phyloP scores from a whole-genome alignment of 2,113 vertebrate species.

The Callipepla californica region DNA sequence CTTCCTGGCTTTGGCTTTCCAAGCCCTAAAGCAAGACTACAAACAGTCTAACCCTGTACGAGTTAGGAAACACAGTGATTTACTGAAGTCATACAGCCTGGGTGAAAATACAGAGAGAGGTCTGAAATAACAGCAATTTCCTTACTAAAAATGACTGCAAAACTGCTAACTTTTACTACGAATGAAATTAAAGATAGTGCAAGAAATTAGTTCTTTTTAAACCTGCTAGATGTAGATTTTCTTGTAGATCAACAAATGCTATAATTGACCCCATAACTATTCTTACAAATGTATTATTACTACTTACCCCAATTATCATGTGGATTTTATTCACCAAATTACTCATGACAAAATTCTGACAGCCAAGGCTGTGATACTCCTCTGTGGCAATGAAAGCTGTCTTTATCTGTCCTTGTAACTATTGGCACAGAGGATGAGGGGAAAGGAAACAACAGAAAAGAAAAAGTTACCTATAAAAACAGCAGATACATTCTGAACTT shows the following conservation, averaged over 20 bases:
- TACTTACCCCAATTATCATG: slow-evolving; percentile 88
- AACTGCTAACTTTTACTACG: neutral
- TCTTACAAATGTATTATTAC: fast-evolving
- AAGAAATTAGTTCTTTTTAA: neutral
- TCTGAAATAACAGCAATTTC: neutral
- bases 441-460: neutral
- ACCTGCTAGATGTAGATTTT: neutral
- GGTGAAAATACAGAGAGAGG: neutral
- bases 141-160: neutral
- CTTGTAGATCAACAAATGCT: neutral
- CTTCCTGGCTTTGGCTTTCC: neutral
- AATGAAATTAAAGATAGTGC: neutral
- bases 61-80: neutral
- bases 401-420: slow-evolving; percentile 90
- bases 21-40: neutral
- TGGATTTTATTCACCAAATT: slow-evolving; percentile 76
- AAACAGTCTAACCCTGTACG: neutral
- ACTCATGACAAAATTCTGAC: slow-evolving; percentile 81
- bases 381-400: slow-evolving; percentile 85
- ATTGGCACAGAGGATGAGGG: neutral
- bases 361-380: slow-evolving; percentile 83
- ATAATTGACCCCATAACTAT: neutral
- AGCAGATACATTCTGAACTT: neutral
- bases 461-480: neutral
- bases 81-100: neutral